Evolutionary conservation across 2,888 invertebrate genomes (phyloP), one percentile per base, ranked within the genome.

Genomic region (Cephus nigrinus): DNA sequence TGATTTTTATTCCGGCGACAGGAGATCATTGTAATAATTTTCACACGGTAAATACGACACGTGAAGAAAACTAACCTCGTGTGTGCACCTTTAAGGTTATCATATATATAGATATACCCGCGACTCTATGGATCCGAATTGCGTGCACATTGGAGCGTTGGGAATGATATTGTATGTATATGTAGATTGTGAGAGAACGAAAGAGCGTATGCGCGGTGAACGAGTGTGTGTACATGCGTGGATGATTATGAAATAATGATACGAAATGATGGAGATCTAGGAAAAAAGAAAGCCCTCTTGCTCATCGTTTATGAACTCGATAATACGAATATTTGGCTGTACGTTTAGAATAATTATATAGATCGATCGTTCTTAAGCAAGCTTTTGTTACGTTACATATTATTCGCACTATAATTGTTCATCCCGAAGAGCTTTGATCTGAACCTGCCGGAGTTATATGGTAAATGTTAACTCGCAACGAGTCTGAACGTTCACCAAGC

Each of bases 251-350:
- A 71, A 71, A 31, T 5, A 71, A 71, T 71, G n/a, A 55, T 55
- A 55, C 33, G 33, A 35, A 23, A 40, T 23, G 23, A 31, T 36
- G 33, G 15, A 73, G 69, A 15, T 33, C n/a, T 68, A 69, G 34
- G 12, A 77, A 34, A 69, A 15, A 34, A 55, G 12, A 76, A 71
- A 31, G 69, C 68, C 74, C 77, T 77, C 77, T 33, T 77, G 71
- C 75, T 69, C 69, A 77, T 40, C 32, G 31, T 73, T 77, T 77
- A 74, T 33, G 69, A 30, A 69, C 77, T 75, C 77, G 32, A 71
- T 77, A 77, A 35, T 69, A 75, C 75, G 76, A 74, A 69, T 73
- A 68, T 76, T 74, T 71, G 77, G 69, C 74, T 40, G 77, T 77
- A 77, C 69, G 74, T 77, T 33, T 77, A 76, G 34, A 71, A 75